A percentile compares a stretch with the other conserved stretches of the same genome.
Evolutionary conservation across 2,888 invertebrate genomes (phyloP).

Genomic region (Andrena chrysosceles): DNA sequence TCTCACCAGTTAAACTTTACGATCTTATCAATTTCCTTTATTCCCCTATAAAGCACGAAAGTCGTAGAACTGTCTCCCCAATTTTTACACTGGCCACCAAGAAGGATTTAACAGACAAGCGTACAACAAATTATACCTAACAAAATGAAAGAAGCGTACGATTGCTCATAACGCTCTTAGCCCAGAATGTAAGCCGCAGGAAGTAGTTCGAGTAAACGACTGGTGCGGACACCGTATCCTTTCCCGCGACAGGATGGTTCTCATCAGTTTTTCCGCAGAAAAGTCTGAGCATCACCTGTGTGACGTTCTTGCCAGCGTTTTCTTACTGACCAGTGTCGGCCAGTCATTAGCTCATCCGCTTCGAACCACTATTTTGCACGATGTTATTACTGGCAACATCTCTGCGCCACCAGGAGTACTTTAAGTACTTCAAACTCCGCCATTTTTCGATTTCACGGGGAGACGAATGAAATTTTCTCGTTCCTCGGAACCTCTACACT

Average conservation of each 20-base stretch:
- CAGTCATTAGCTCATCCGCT: slow-evolving; percentile 12
- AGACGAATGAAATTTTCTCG: slow-evolving; percentile 51
- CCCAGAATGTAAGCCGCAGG: slow-evolving; percentile 1
- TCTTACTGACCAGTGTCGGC: neutral
- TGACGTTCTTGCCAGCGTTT: neutral
- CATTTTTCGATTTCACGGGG: slow-evolving; percentile 48
- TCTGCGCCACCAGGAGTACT: slow-evolving; percentile 24
- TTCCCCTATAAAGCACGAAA: too few species aligned
- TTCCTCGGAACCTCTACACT: neutral
- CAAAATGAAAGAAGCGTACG: neutral
- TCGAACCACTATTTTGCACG: slow-evolving; percentile 52
- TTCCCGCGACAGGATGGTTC: neutral
- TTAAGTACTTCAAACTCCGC: slow-evolving; percentile 45
- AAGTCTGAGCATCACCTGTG: neutral
- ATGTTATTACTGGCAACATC: slow-evolving; percentile 64
- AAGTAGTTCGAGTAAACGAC: slow-evolving; percentile 10
- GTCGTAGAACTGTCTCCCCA: too few species aligned
- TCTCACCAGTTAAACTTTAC: too few species aligned
- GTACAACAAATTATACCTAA: too few species aligned
- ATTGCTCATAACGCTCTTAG: slow-evolving; percentile 39
- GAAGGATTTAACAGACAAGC: too few species aligned
- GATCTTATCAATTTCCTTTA: too few species aligned
- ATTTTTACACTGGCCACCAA: too few species aligned
- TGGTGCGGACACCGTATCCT: neutral
- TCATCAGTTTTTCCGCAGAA: neutral